A percentile compares a stretch with the other conserved stretches of the same genome.
These are phyloP conservation scores for Peucedramus taeniatus DNA, from an alignment of 2,113 vertebrate genomes.

Conservation along the genomic window DNA sequence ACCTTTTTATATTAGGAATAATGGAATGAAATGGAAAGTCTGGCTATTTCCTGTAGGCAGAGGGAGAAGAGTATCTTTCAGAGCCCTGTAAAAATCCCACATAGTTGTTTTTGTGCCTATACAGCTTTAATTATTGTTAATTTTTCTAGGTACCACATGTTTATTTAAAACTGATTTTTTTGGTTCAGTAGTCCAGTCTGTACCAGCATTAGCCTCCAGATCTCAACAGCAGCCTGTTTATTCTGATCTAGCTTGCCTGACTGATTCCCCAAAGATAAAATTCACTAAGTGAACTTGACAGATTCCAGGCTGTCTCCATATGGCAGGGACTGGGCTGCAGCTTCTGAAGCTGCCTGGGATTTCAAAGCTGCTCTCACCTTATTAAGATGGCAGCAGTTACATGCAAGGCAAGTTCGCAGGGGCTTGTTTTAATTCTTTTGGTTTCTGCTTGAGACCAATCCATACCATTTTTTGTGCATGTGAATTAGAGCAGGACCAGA, in stretches of 20 bases:
- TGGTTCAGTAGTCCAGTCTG: constrained; percentile 63
- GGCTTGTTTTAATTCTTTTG: constrained; percentile 59
- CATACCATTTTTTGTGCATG: not conserved
- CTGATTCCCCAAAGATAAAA: constrained; percentile 80
- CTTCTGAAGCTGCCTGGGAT: constrained; percentile 64
- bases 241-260: constrained; percentile 75
- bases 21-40: not conserved
- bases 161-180: constrained; percentile 50
- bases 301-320: constrained; percentile 84
- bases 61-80: not conserved
- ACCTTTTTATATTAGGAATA: not conserved
- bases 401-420: constrained; percentile 69
- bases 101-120: not conserved
- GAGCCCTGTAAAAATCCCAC: not conserved
- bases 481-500: constrained; percentile 30
- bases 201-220: constrained; percentile 71
- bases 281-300: constrained; percentile 85
- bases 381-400: constrained; percentile 78
- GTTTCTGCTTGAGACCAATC: constrained; percentile 34
- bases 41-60: not conserved
- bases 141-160: constrained; percentile 34
- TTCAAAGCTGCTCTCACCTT: constrained; percentile 76
- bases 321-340: constrained; percentile 73
- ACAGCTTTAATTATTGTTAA: constrained; percentile 58
- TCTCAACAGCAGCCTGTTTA: constrained; percentile 72